Evolutionary conservation across 2,797 vertebrate genomes (phyloP).

Genomic region (Phoxinus dragarum): DNA sequence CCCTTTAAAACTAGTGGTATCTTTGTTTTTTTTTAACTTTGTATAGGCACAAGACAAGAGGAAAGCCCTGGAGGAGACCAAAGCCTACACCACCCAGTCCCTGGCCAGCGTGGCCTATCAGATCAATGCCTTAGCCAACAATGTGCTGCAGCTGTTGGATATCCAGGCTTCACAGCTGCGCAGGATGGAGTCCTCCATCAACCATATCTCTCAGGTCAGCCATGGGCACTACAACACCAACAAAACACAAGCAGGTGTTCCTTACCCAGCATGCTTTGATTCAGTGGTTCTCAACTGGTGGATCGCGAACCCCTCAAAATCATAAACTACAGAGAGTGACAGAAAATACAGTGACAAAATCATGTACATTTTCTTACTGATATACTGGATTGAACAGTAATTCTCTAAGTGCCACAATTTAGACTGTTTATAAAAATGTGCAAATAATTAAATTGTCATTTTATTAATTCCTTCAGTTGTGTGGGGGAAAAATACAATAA

Average conservation of each 20-base stretch:
- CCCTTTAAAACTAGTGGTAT: not conserved
- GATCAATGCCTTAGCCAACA: conserved; percentile 99
- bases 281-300: not conserved
- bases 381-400: not conserved
- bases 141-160: conserved; percentile 97
- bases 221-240: not conserved
- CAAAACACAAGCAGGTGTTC: not conserved
- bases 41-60: conserved; percentile 94
- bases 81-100: conserved; percentile 98
- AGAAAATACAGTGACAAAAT: not conserved
- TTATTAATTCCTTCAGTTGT: not conserved
- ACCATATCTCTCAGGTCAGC: conserved; percentile 93
- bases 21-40: not conserved
- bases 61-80: conserved; percentile 99
- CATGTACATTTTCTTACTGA: no score
- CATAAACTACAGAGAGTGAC: not conserved
- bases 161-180: conserved; percentile 98
- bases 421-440: not conserved
- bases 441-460: not conserved
- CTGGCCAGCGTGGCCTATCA: conserved; percentile 99
- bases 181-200: conserved; percentile 99
- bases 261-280: conserved; percentile 9
- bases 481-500: not conserved
- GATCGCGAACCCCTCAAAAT: not conserved
- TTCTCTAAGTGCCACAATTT: not conserved